A percentile compares a stretch with the other conserved stretches of the same genome.
These are phyloP conservation scores for Masticophis lateralis DNA, from an alignment of 2,797 vertebrate genomes.

Conservation along the genomic window DNA sequence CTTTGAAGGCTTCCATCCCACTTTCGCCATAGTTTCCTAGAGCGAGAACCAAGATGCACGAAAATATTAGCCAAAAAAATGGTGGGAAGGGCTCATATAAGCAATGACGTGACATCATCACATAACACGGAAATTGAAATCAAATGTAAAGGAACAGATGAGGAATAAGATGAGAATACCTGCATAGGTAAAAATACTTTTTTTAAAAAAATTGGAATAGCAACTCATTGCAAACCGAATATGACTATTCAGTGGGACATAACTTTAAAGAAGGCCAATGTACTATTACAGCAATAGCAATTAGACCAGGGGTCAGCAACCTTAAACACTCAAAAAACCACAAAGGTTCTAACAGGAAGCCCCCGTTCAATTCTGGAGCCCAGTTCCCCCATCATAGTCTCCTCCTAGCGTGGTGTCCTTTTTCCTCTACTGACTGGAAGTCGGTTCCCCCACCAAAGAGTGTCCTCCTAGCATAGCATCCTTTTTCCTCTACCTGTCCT, in stretches of 20 bases:
- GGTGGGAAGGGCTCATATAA: not conserved
- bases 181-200: not conserved
- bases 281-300: not conserved
- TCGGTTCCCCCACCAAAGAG: too few species aligned
- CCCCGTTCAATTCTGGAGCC: too few species aligned
- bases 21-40: constrained; percentile 97
- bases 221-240: not conserved
- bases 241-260: not conserved
- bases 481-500: too few species aligned
- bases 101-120: not conserved
- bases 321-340: too few species aligned
- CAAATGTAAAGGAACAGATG: not conserved
- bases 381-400: too few species aligned
- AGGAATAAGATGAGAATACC: not conserved
- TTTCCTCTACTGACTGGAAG: too few species aligned
- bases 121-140: not conserved
- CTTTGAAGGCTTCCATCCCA: constrained; percentile 98
- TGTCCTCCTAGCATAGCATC: too few species aligned
- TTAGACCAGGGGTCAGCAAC: too few species aligned
- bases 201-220: not conserved
- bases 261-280: not conserved
- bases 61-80: rapidly evolving
- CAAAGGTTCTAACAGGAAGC: too few species aligned
- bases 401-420: too few species aligned
- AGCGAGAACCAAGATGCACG: constrained; percentile 39